A percentile compares a stretch with the other conserved stretches of the same genome.
Evolutionary conservation across 2,888 invertebrate genomes (phyloP).

Genomic region (Mystacides longicornis): DNA sequence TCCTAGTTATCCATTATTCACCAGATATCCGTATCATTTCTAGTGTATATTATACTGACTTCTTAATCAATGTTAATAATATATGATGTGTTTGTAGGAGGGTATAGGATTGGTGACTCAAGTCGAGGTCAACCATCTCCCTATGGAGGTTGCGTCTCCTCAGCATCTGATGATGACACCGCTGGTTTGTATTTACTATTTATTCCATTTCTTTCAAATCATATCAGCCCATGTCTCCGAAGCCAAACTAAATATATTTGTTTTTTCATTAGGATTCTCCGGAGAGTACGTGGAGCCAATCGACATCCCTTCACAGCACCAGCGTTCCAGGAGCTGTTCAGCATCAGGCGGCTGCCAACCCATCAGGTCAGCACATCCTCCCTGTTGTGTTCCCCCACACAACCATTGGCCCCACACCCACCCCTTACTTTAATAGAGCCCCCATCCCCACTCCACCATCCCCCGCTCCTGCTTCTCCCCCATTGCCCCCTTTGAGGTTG

Average conservation of each 20-base stretch:
- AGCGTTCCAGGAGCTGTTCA: constrained; percentile 27
- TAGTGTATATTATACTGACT: no score
- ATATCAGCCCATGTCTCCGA: not conserved
- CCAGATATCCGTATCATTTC: no score
- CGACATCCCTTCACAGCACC: constrained; percentile 37
- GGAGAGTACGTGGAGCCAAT: constrained; percentile 49
- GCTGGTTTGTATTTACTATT: constrained; percentile 36
- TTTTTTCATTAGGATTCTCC: constrained; percentile 38
- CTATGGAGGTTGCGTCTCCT: constrained; percentile 52
- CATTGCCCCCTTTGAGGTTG: constrained; percentile 34
- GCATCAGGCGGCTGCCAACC: constrained; percentile 18
- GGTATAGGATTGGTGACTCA: constrained; percentile 40
- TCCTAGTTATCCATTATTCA: no score
- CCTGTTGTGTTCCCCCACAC: constrained; percentile 30
- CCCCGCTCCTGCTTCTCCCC: constrained; percentile 27
- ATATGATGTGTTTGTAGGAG: no score
- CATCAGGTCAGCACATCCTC: constrained; percentile 28
- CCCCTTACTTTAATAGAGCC: not conserved
- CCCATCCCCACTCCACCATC: constrained; percentile 29
- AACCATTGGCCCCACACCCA: constrained; percentile 6
- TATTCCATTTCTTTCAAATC: not conserved
- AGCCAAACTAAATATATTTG: not conserved
- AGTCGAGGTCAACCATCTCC: constrained; percentile 53
- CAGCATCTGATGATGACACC: constrained; percentile 53
- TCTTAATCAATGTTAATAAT: no score